Conservation (phyloP, 1,140 invertebrate species). For the Papilio machaon region DNA sequence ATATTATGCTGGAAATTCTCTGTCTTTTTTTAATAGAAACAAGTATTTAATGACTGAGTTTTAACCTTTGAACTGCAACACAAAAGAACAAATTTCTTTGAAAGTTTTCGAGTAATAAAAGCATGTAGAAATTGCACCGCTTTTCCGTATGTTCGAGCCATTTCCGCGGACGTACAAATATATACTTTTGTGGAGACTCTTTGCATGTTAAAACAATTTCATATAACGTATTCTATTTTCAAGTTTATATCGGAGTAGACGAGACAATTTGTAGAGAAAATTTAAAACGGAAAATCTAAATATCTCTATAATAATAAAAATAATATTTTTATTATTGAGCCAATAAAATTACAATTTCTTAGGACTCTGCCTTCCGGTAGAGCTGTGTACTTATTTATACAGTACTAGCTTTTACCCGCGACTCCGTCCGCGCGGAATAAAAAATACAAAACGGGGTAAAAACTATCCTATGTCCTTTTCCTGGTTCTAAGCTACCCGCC, state of each 20-base stretch:
- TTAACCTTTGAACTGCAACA: neutral
- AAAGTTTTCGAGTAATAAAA: conserved; percentile 33
- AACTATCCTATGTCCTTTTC: too few relatives aligned
- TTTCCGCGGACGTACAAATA: conserved; percentile 29
- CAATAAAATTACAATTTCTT: too few relatives aligned
- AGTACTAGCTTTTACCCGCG: too few relatives aligned
- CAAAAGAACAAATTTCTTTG: conserved; percentile 26
- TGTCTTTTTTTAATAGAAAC: neutral
- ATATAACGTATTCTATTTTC: conserved; percentile 17
- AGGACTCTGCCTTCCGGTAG: too few relatives aligned
- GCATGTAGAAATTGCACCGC: conserved; percentile 28
- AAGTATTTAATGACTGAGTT: conserved; percentile 15
- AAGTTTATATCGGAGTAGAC: neutral
- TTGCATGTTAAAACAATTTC: conserved; percentile 32
- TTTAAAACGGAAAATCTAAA: neutral
- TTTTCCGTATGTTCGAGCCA: conserved; percentile 31
- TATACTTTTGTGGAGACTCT: conserved; percentile 25
- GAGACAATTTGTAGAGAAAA: neutral
- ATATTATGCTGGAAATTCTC: neutral
- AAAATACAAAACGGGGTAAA: too few relatives aligned
- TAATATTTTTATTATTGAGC: too few relatives aligned
- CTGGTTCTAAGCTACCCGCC: too few relatives aligned
- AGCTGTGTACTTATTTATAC: too few relatives aligned
- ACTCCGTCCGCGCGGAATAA: too few relatives aligned
- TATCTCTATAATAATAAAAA: neutral